Evolutionary conservation across 1,140 invertebrate genomes (phyloP), one percentile per base, ranked within the genome.

Genomic region (Adoxophyes honmai): DNA sequence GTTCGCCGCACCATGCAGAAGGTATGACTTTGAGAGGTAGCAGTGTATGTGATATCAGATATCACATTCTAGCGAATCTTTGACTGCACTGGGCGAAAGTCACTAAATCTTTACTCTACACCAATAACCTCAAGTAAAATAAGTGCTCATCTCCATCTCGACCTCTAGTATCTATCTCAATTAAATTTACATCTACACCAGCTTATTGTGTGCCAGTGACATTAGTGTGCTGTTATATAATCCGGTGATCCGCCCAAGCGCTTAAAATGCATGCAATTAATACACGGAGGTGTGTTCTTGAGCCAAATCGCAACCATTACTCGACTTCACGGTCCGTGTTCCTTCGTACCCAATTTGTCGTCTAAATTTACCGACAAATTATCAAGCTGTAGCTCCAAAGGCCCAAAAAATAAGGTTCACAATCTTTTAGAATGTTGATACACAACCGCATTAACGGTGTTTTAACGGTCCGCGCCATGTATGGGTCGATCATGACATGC

Each of bases 401-500:
- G 1, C 16, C 38, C 35, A 28, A 2, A 38, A 11, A 5, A 58
- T 67, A 69, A 59, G 61, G 61, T 59, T 58, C 28, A 60, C 44
- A 60, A 66, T 73, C 34, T 52, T 61, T 48, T 69, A 65, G 60
- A 54, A 61, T 21, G 53, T 52, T 37, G 13, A 58, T 64, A 55
- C 39, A 52, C 16, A 59, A 44, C 55, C 57, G 64, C 42, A 39
- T 18, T 53, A n/a, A n/a, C n/a, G 14, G 53, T 55, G 67, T 63
- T 48, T 62, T 76, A 82, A 82, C 79, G 76, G 79, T 80, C 59
- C 58, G 56, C 68, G 52, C 57, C 77, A 70, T 67, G 68, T 73
- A 78, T 72, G 75, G 78, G 57, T 54, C 60, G 64, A 55, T 68
- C 70, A 72, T 78, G 77, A 76, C 67, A 67, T 66, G 65, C 69